phyloP scores from a whole-genome alignment of 2,888 invertebrate genomes.

The Beris chalybata region DNA sequence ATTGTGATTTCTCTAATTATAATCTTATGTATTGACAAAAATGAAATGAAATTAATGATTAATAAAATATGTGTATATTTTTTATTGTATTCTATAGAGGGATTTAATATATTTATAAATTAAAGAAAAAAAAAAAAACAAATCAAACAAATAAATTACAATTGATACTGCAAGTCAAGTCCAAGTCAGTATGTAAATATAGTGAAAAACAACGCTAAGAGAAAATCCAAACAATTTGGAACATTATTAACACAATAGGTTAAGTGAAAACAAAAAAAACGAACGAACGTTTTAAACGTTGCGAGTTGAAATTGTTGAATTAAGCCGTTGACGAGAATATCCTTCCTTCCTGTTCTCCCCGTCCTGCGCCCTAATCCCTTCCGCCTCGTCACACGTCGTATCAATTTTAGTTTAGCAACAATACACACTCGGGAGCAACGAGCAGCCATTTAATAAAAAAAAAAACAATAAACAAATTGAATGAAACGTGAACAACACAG shows the following conservation, averaged over 20 bases:
- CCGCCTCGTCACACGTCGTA: too few relatives aligned
- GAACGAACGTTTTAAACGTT: too few relatives aligned
- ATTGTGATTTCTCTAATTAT: conserved; percentile 20
- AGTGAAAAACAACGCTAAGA: not conserved
- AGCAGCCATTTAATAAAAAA: too few relatives aligned
- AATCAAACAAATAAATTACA: too few relatives aligned
- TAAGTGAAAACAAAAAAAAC: not conserved
- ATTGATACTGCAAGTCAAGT: conserved; percentile 3
- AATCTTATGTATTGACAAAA: conserved; percentile 1
- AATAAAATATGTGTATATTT: conserved; percentile 20
- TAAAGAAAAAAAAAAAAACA: not conserved
- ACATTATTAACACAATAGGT: not conserved
- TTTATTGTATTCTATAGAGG: conserved; percentile 17
- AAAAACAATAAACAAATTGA: too few relatives aligned
- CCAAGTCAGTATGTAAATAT: conserved; percentile 11
- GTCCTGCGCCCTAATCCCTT: too few relatives aligned
- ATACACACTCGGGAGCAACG: too few relatives aligned
- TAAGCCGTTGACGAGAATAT: too few relatives aligned
- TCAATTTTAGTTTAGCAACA: too few relatives aligned
- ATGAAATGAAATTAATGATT: not conserved
- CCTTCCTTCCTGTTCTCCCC: too few relatives aligned
- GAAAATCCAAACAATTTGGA: not conserved
- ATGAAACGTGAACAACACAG: too few relatives aligned
- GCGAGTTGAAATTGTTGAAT: too few relatives aligned
- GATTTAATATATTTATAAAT: conserved; percentile 16